Percentiles rank a stretch among this genome's conserved stretches.
Evolutionary conservation across 2,888 invertebrate genomes (phyloP).

Genomic region (Hypomecis atomaria): DNA sequence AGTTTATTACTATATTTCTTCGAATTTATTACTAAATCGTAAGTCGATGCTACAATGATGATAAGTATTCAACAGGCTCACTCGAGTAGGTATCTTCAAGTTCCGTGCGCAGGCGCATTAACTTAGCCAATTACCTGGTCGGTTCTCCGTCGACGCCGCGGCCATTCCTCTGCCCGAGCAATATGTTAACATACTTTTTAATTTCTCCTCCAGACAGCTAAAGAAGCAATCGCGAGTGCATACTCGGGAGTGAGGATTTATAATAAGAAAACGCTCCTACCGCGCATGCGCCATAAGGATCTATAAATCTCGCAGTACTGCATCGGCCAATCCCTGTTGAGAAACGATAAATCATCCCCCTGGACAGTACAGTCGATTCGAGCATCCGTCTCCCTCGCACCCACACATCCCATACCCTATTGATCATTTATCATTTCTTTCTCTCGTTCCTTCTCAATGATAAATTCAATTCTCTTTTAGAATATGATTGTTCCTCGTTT

Average conservation of each 20-base stretch:
- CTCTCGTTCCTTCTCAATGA: slow-evolving; percentile 81
- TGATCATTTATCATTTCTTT: slow-evolving; percentile 82
- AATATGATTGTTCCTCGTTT: slow-evolving; percentile 83
- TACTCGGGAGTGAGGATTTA: slow-evolving; percentile 82
- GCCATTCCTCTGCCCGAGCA: slow-evolving; percentile 59
- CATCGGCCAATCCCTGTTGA: slow-evolving; percentile 84
- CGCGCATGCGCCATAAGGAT: slow-evolving; percentile 81
- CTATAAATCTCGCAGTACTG: slow-evolving; percentile 83
- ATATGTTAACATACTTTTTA: slow-evolving; percentile 82
- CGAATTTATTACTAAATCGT: no score
- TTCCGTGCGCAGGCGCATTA: slow-evolving; percentile 49
- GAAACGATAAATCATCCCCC: slow-evolving; percentile 83
- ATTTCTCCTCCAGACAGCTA: slow-evolving; percentile 73
- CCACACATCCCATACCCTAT: slow-evolving; percentile 55
- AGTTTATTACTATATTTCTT: no score
- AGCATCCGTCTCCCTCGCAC: slow-evolving; percentile 72
- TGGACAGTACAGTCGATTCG: slow-evolving; percentile 71
- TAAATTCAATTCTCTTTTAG: slow-evolving; percentile 84
- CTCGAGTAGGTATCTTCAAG: slow-evolving; percentile 13
- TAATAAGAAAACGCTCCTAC: slow-evolving; percentile 84
- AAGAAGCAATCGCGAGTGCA: slow-evolving; percentile 76
- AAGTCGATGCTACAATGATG: background rate
- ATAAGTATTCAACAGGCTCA: slow-evolving; percentile 9
- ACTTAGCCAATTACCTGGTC: slow-evolving; percentile 71
- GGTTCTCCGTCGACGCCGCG: slow-evolving; percentile 54